Conservation (phyloP, 2,888 invertebrate species). For the Netelia fuscicornis region DNA sequence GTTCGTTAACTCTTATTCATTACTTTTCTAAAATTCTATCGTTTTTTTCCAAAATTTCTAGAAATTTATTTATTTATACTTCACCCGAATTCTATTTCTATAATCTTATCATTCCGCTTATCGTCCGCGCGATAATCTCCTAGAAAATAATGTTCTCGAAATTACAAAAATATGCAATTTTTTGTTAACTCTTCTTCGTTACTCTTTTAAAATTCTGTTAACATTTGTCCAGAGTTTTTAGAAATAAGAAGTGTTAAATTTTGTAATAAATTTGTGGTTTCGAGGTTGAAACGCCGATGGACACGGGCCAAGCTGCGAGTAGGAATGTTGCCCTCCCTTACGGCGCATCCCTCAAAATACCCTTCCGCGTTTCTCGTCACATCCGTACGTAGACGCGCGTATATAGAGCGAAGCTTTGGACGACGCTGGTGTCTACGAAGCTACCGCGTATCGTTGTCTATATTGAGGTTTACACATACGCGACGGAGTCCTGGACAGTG, state of each 20-base stretch:
- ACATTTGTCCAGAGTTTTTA: conserved; percentile 62
- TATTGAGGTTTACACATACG: conserved; percentile 58
- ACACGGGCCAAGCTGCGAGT: conserved; percentile 64
- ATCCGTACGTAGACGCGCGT: conserved; percentile 1
- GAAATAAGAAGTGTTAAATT: conserved; percentile 77
- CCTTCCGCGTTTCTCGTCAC: conserved; percentile 26
- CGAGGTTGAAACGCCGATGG: conserved; percentile 76
- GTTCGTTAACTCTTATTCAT: no score
- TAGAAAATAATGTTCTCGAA: no score
- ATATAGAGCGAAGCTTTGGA: conserved; percentile 48
- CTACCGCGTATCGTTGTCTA: conserved; percentile 45
- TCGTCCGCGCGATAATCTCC: no score
- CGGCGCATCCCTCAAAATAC: conserved; percentile 33
- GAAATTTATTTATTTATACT: no score
- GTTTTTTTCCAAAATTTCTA: no score
- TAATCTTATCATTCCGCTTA: no score
- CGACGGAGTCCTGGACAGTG: conserved; percentile 78
- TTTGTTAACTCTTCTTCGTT: not conserved
- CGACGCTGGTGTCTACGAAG: conserved; percentile 46
- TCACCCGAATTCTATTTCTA: no score
- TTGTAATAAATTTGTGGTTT: conserved; percentile 77
- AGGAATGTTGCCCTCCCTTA: conserved; percentile 72
- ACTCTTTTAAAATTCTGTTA: not conserved
- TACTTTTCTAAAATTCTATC: no score
- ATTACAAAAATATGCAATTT: not conserved